phyloP scores from a whole-genome alignment of 2,113 vertebrate species.

The Burhinus oedicnemus region DNA sequence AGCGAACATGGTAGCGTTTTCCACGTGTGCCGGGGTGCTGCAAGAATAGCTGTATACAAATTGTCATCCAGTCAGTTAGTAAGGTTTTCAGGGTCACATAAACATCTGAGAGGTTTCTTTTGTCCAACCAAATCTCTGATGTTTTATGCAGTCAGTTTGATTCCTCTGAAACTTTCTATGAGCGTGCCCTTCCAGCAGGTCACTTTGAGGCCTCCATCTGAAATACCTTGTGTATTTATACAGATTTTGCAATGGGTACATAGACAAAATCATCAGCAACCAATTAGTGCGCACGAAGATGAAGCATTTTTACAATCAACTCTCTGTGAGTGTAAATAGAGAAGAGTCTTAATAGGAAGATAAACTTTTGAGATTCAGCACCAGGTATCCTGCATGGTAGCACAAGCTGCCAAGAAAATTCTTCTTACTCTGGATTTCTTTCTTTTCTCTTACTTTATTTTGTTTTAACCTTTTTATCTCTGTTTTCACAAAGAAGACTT shows the following conservation, averaged over 20 bases:
- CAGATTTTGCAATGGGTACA: background rate
- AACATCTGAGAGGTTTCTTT: background rate
- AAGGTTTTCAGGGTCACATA: background rate
- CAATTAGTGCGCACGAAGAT: background rate
- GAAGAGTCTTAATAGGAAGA: background rate
- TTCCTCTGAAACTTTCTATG: background rate
- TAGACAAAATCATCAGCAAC: background rate
- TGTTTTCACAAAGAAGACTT: background rate
- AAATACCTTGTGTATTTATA: background rate
- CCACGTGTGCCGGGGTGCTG: background rate
- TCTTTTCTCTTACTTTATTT: background rate
- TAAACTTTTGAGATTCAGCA: background rate
- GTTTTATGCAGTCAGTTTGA: background rate
- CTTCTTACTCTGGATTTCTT: background rate
- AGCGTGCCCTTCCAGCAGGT: background rate
- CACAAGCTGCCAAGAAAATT: background rate
- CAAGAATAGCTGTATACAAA: background rate
- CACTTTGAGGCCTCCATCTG: background rate
- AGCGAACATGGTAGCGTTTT: background rate
- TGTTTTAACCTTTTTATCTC: background rate
- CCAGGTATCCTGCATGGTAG: background rate
- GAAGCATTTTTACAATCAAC: background rate
- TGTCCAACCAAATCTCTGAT: background rate
- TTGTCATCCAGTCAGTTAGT: background rate
- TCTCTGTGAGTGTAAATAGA: background rate